Evolutionary conservation across 92 coral and sea anemone species (phyloP).

Genomic region (Actinostola sp.): DNA sequence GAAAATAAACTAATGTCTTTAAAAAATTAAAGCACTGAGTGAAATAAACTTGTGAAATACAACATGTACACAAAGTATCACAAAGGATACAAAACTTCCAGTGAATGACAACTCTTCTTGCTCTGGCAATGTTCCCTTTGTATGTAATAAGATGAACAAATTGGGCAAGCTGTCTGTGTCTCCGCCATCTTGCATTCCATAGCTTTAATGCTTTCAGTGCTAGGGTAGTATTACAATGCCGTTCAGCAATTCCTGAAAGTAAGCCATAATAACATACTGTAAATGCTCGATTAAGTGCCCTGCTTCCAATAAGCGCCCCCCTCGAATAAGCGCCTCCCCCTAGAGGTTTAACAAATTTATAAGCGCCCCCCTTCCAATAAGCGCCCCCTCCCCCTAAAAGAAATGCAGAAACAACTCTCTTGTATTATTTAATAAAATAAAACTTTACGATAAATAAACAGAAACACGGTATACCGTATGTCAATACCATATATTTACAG

Average conservation of each 20-base stretch:
- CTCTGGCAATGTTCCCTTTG: constrained; percentile 71
- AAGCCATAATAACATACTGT: constrained; percentile 56
- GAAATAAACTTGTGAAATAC: background rate
- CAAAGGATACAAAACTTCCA: constrained; percentile 96
- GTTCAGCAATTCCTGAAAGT: constrained; percentile 58
- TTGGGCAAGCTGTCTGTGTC: constrained; percentile 67
- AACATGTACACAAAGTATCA: background rate
- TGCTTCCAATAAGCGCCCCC: background rate
- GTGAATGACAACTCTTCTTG: constrained; percentile 72
- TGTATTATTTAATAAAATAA: too few relatives aligned
- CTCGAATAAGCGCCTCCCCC: too few relatives aligned
- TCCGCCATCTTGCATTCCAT: constrained; percentile 72
- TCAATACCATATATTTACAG: too few relatives aligned
- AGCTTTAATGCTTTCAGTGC: constrained; percentile 34
- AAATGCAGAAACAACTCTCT: too few relatives aligned
- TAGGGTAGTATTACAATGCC: constrained; percentile 33
- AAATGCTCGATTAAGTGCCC: constrained; percentile 50
- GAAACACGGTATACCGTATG: too few relatives aligned
- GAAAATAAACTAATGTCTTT: too few relatives aligned
- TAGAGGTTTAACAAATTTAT: too few relatives aligned
- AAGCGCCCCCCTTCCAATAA: too few relatives aligned
- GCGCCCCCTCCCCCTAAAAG: too few relatives aligned
- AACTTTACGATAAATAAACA: too few relatives aligned
- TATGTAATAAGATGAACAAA: constrained; percentile 76
- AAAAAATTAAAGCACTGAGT: background rate